A percentile compares a stretch with the other conserved stretches of the same genome.
Conservation (phyloP, 2,797 vertebrate species). For the Amniataba percoides region DNA sequence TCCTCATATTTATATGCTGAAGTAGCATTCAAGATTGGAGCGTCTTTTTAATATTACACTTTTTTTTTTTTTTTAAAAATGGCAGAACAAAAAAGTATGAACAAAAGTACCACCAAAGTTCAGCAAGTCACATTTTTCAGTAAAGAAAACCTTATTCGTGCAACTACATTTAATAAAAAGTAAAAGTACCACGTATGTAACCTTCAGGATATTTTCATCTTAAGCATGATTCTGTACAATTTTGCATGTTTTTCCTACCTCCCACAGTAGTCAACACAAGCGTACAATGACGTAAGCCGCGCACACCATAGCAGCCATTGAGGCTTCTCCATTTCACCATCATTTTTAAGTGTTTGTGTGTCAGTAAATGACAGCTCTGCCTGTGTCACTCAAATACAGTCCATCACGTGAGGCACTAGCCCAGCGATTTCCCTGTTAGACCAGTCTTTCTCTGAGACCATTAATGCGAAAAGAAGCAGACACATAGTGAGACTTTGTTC, state of each 20-base stretch:
- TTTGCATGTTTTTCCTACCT: conserved; percentile 81
- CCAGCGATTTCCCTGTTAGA: conserved; percentile 69
- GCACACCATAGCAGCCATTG: conserved; percentile 49
- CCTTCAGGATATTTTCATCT: conserved; percentile 88
- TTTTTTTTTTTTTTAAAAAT: conserved; percentile 66
- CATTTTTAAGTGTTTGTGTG: conserved; percentile 42
- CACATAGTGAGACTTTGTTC: conserved; percentile 71
- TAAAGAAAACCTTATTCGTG: conserved; percentile 87
- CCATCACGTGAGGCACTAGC: conserved; percentile 72
- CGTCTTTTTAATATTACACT: conserved; percentile 83
- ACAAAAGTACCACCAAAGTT: conserved; percentile 87
- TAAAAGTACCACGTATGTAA: conserved; percentile 87
- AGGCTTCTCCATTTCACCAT: conserved; percentile 53
- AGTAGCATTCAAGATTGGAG: conserved; percentile 86
- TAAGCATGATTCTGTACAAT: conserved; percentile 88
- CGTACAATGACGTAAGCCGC: conserved; percentile 65
- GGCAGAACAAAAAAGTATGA: conserved; percentile 71
- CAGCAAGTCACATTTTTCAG: conserved; percentile 88
- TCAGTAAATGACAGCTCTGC: conserved; percentile 44
- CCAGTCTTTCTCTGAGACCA: conserved; percentile 70
- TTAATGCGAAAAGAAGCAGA: conserved; percentile 79
- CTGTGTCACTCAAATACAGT: conserved; percentile 54
- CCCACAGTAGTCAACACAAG: conserved; percentile 85
- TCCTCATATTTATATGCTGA: conserved; percentile 88
- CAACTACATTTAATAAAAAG: conserved; percentile 87